Percentiles rank a stretch among this genome's conserved stretches.
phyloP scores from a whole-genome alignment of 2,797 vertebrate species.

The Tapirus indicus region DNA sequence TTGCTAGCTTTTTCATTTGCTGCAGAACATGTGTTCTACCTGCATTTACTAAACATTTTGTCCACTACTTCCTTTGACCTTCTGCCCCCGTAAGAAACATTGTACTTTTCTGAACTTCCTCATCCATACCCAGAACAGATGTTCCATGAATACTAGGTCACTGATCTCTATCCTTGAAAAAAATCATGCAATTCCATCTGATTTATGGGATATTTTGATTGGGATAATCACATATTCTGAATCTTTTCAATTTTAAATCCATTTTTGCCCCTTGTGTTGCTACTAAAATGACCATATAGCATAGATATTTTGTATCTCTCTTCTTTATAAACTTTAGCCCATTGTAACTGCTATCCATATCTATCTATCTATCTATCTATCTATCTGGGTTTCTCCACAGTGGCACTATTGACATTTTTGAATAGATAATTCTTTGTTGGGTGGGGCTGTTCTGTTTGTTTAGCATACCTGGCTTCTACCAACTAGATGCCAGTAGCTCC shows the following conservation, averaged over 20 bases:
- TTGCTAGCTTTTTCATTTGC: neutral
- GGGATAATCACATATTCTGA: neutral
- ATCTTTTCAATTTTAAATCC: neutral
- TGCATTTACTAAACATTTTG: slow-evolving; percentile 24
- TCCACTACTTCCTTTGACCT: slow-evolving; percentile 10
- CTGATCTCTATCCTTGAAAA: slow-evolving; percentile 10
- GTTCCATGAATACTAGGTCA: neutral
- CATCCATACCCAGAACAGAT: neutral
- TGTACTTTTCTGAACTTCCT: neutral
- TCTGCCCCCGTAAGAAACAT: neutral
- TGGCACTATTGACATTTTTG: neutral
- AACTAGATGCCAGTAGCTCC: neutral
- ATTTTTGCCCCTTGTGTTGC: neutral
- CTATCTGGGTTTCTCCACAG: neutral
- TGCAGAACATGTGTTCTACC: neutral
- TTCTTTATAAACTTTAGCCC: neutral
- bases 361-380: neutral
- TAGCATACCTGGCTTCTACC: neutral
- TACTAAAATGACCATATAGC: neutral
- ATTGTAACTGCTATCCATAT: neutral
- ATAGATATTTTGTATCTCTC: neutral
- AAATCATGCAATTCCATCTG: neutral
- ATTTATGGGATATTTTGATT: neutral
- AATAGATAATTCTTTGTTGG: neutral
- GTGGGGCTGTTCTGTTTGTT: neutral